phyloP scores from a whole-genome alignment of 1,140 invertebrate species.

The Zaprionus capensis region DNA sequence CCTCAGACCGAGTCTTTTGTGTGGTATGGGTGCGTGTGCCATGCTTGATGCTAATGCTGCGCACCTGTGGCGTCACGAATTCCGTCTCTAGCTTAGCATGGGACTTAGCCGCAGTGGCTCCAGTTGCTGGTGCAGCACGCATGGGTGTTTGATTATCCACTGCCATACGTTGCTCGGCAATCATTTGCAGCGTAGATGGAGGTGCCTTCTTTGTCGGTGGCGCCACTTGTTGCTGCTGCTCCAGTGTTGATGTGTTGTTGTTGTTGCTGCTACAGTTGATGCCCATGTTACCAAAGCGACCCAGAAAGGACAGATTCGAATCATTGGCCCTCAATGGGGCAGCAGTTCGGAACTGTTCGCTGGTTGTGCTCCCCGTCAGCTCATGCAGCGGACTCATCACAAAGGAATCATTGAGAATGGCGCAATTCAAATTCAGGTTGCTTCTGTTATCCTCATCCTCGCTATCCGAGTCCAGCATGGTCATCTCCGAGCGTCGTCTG shows the following conservation, averaged over 20 bases:
- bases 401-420: constrained; percentile 82
- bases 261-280: constrained; percentile 54
- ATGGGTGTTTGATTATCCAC: constrained; percentile 56
- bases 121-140: constrained; percentile 26
- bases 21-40: constrained; percentile 36
- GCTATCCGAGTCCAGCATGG: constrained; percentile 72
- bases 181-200: constrained; percentile 39
- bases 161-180: constrained; percentile 52
- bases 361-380: constrained; percentile 45
- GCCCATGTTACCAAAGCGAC: constrained; percentile 70
- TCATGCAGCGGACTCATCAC: constrained; percentile 72
- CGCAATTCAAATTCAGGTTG: constrained; percentile 77
- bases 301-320: constrained; percentile 67
- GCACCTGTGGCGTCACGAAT: constrained; percentile 77
- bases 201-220: constrained; percentile 30
- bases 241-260: constrained; percentile 39
- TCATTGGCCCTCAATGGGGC: constrained; percentile 32
- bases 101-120: constrained; percentile 4
- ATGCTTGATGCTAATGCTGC: constrained; percentile 34
- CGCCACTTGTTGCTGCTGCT: constrained; percentile 3
- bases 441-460: constrained; percentile 71
- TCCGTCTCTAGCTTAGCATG: constrained; percentile 51
- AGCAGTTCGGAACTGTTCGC: constrained; percentile 4
- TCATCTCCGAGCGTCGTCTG: constrained; percentile 65
- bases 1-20: constrained; percentile 44